Evolutionary conservation across 2,797 vertebrate genomes (phyloP).

Genomic region (Ambastaia sidthimunki): DNA sequence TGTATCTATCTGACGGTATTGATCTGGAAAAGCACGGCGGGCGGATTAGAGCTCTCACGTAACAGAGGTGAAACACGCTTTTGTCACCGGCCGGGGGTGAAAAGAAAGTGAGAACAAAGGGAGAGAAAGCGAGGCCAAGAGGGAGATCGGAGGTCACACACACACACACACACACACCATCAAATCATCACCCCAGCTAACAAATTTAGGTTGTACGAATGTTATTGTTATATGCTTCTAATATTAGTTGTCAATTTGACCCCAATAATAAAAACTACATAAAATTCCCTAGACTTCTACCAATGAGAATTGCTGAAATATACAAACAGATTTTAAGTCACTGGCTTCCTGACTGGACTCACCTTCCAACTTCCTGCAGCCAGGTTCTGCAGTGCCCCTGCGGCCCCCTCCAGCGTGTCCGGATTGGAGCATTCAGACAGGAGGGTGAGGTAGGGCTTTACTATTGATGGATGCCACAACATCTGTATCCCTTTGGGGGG

Average conservation of each 20-base stretch:
- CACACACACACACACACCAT: constrained; percentile 19
- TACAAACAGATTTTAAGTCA: not conserved
- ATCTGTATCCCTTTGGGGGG: constrained; percentile 98
- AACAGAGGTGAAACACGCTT: constrained; percentile 44
- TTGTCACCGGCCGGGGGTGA: constrained; percentile 29
- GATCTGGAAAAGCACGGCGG: constrained; percentile 33
- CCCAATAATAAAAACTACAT: no score
- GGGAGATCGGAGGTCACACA: constrained; percentile 10
- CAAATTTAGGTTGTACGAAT: no score
- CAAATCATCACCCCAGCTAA: no score
- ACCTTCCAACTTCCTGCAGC: constrained; percentile 99
- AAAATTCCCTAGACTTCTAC: no score
- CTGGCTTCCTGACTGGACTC: constrained; percentile 49
- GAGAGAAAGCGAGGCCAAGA: constrained; percentile 15
- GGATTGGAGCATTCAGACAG: constrained; percentile 99
- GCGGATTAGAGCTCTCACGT: constrained; percentile 45
- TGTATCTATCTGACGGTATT: constrained; percentile 45
- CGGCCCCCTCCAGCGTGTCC: constrained; percentile 97
- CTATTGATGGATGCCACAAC: constrained; percentile 99
- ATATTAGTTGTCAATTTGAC: no score
- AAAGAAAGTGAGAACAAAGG: constrained; percentile 33
- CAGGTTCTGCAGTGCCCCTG: constrained; percentile 97
- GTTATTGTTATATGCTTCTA: no score
- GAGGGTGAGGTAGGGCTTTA: constrained; percentile 99
- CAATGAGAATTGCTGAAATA: no score